Evolutionary conservation across 2,113 vertebrate species (phyloP).

Genomic region (Vulpes vulpes): DNA sequence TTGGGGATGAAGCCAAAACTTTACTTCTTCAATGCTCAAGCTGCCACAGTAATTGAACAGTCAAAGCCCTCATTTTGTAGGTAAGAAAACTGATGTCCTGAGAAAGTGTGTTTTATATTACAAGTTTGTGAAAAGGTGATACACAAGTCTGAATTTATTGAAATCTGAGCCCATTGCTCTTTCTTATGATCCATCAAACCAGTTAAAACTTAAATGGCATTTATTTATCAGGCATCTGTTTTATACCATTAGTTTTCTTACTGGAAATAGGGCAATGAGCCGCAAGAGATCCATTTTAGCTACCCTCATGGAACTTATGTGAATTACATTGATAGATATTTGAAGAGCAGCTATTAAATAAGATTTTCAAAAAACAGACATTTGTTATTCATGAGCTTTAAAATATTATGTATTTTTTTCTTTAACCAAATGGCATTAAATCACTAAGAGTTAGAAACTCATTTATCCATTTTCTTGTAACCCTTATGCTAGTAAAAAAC

Average conservation of each 20-base stretch:
- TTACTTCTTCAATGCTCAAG: not conserved
- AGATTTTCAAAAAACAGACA: not conserved
- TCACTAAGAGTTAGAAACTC: constrained; percentile 50
- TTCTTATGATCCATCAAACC: not conserved
- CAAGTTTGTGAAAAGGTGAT: not conserved
- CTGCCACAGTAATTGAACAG: not conserved
- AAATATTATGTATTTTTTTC: not conserved
- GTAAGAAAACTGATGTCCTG: not conserved
- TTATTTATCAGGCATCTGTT: not conserved
- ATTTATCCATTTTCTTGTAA: constrained; percentile 56
- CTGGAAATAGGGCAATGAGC: not conserved
- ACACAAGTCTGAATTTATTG: not conserved
- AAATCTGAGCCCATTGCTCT: not conserved
- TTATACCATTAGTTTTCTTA: not conserved
- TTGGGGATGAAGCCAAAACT: not conserved
- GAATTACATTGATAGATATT: not conserved
- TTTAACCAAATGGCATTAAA: constrained; percentile 53
- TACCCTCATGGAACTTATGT: not conserved
- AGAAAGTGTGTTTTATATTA: not conserved
- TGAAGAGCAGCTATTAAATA: not conserved
- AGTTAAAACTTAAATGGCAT: not conserved
- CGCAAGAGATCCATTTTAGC: not conserved
- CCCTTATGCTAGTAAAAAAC: constrained; percentile 10
- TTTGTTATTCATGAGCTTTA: constrained; percentile 8
- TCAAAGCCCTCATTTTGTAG: not conserved